A percentile compares a stretch with the other conserved stretches of the same genome.
phyloP scores from a whole-genome alignment of 1,140 invertebrate genomes.

The Limonius californicus region DNA sequence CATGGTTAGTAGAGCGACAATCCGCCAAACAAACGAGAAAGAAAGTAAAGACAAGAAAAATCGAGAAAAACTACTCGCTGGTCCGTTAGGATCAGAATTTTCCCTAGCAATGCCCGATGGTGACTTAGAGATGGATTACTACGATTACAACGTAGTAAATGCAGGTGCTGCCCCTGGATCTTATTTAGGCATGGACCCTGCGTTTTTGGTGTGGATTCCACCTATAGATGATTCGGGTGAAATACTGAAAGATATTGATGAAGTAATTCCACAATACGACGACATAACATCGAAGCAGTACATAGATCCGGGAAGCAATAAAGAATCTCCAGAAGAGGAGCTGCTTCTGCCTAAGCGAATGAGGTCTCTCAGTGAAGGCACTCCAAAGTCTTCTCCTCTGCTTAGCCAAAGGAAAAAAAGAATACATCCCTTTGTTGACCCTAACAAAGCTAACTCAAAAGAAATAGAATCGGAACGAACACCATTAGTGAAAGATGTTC shows the following conservation, averaged over 20 bases:
- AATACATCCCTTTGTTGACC: constrained; percentile 20
- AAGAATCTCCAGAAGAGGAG: constrained; percentile 44
- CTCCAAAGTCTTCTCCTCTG: constrained; percentile 16
- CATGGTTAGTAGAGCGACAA: constrained; percentile 58
- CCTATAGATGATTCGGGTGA: constrained; percentile 60
- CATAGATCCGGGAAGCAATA: constrained; percentile 42
- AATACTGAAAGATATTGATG: constrained; percentile 35
- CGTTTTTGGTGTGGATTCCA: constrained; percentile 82
- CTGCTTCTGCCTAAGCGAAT: constrained; percentile 33
- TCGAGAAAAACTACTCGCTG: constrained; percentile 61
- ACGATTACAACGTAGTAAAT: constrained; percentile 81
- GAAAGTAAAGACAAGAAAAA: constrained; percentile 75
- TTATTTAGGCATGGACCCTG: constrained; percentile 81
- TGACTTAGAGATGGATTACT: constrained; percentile 82
- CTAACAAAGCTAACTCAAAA: neutral
- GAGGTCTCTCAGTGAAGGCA: constrained; percentile 7
- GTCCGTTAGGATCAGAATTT: constrained; percentile 66
- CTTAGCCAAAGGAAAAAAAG: constrained; percentile 30
- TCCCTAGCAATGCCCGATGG: constrained; percentile 67
- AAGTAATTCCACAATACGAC: constrained; percentile 24
- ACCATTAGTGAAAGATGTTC: constrained; percentile 16
- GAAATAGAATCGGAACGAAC: constrained; percentile 7
- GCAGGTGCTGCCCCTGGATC: constrained; percentile 74
- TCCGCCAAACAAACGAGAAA: constrained; percentile 62
- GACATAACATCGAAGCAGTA: constrained; percentile 36